Conservation (phyloP, 2,113 vertebrate species). For the Sorex fumeus region DNA sequence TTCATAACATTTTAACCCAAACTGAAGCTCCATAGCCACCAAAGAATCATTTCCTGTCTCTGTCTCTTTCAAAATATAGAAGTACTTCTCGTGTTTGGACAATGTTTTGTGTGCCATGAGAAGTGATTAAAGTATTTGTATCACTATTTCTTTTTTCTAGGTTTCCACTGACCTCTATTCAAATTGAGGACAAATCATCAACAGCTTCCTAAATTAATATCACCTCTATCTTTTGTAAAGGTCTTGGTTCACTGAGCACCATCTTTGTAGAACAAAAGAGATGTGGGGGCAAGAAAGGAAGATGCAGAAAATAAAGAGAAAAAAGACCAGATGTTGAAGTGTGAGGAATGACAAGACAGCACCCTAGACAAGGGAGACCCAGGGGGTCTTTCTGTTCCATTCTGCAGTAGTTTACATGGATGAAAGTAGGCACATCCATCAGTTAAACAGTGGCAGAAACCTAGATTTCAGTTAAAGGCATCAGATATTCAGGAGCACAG, state of each 20-base stretch:
- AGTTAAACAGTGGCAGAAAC: background rate
- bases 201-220: background rate
- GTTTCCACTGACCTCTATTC: background rate
- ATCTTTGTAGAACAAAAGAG: background rate
- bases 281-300: background rate
- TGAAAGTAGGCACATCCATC: fast-evolving
- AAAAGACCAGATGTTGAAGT: fast-evolving
- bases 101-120: background rate
- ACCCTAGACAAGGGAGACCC: fast-evolving
- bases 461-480: background rate
- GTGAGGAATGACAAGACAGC: background rate
- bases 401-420: background rate
- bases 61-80: background rate
- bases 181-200: background rate
- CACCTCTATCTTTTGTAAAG: background rate
- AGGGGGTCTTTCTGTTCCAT: background rate
- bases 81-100: background rate
- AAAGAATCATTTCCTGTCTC: background rate
- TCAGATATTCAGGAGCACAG: background rate
- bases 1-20: background rate
- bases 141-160: background rate
- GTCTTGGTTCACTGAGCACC: background rate
- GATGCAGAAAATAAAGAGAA: no score
- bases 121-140: conserved; percentile 18
- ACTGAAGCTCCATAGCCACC: background rate